Percentiles rank a stretch among this genome's conserved stretches.
Conservation (phyloP, 2,113 vertebrate genomes). For the Zeus faber region DNA sequence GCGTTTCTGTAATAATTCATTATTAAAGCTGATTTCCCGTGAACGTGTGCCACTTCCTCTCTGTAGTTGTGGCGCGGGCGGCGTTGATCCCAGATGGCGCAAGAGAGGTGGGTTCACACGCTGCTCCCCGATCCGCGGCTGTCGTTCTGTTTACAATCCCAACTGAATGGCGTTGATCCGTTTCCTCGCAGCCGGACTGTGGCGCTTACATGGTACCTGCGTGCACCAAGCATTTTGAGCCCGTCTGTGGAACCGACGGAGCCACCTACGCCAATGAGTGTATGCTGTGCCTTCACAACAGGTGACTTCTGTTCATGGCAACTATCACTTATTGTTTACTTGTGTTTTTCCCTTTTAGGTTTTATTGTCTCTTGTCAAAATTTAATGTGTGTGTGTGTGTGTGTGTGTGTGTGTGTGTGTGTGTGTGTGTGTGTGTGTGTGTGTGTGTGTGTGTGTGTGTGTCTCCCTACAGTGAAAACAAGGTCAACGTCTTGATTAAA, state of each 20-base stretch:
- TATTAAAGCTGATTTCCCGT: too few relatives aligned
- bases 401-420: not conserved
- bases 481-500: not conserved
- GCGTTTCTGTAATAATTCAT: too few relatives aligned
- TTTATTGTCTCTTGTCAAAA: not conserved
- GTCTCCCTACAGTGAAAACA: conserved; percentile 5
- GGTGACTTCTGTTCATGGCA: too few relatives aligned
- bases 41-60: too few relatives aligned
- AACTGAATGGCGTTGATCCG: not conserved
- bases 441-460: not conserved
- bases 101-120: not conserved
- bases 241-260: conserved; percentile 41
- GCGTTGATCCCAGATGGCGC: not conserved
- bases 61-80: not conserved
- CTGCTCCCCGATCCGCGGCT: not conserved
- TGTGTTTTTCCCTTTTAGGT: too few relatives aligned
- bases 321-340: not conserved
- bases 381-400: not conserved
- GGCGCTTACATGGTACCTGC: rapidly evolving
- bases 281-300: conserved; percentile 17
- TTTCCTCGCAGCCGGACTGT: conserved; percentile 24
- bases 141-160: not conserved
- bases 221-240: conserved; percentile 12
- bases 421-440: not conserved
- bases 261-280: conserved; percentile 37